Evolutionary conservation across 2,888 invertebrate species (phyloP).

Genomic region (Acronicta leporina): DNA sequence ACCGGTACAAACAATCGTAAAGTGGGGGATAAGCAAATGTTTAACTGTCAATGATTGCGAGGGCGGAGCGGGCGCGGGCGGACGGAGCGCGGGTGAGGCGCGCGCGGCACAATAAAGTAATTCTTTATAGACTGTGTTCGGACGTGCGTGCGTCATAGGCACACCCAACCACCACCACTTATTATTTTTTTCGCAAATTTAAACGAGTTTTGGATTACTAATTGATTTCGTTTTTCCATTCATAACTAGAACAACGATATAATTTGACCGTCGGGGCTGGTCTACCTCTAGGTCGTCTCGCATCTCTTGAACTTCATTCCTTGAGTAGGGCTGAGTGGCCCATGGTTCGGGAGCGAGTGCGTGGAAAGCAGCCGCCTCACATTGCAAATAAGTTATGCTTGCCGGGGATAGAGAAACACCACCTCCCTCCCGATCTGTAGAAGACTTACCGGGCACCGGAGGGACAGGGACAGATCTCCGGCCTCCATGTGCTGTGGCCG

Average conservation of each 20-base stretch:
- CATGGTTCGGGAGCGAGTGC: too few relatives aligned
- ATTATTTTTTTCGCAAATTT: constrained; percentile 61
- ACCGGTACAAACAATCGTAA: constrained; percentile 72
- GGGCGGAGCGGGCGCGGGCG: constrained; percentile 78
- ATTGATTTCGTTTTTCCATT: constrained; percentile 49
- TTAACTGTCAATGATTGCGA: constrained; percentile 73
- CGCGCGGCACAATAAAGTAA: constrained; percentile 85
- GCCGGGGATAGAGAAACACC: too few relatives aligned
- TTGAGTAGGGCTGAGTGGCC: neutral
- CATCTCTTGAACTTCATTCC: neutral
- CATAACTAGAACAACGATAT: neutral
- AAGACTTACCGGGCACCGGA: too few relatives aligned
- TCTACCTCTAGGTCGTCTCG: neutral
- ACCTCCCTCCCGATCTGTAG: too few relatives aligned
- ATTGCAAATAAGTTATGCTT: too few relatives aligned
- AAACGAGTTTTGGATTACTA: constrained; percentile 60
- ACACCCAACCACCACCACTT: constrained; percentile 64
- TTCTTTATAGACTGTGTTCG: constrained; percentile 84
- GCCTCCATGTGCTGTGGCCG: too few relatives aligned
- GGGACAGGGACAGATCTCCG: too few relatives aligned
- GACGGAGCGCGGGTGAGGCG: constrained; percentile 50
- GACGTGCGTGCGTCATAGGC: constrained; percentile 82
- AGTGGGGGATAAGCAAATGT: constrained; percentile 60
- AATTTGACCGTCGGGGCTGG: neutral
- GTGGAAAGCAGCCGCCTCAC: too few relatives aligned